Percentiles rank a stretch among this genome's conserved stretches.
phyloP scores from a whole-genome alignment of 2,113 vertebrate species.

The Numenius arquata region DNA sequence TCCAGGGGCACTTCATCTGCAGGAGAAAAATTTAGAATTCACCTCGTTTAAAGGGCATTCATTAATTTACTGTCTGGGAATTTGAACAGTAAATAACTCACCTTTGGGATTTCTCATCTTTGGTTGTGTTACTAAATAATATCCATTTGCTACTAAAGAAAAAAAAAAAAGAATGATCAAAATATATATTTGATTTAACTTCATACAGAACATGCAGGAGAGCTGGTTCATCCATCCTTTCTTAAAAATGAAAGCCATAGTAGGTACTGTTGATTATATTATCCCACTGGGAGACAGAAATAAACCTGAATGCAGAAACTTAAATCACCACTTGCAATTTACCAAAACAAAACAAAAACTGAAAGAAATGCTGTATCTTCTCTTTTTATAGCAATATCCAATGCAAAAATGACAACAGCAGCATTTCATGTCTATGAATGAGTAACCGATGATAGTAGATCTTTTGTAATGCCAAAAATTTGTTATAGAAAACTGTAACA shows the following conservation, averaged over 20 bases:
- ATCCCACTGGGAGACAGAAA: conserved; percentile 66
- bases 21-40: neutral
- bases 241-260: conserved; percentile 17
- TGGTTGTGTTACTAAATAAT: neutral
- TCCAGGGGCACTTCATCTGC: neutral
- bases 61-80: neutral
- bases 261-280: conserved; percentile 54
- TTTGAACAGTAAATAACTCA: neutral
- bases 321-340: conserved; percentile 63
- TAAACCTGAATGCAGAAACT: conserved; percentile 51
- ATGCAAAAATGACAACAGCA: conserved; percentile 47
- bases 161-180: neutral
- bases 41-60: neutral
- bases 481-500: neutral
- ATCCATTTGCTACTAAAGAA: neutral
- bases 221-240: conserved; percentile 24
- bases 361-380: conserved; percentile 26
- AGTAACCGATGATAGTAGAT: neutral
- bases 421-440: conserved; percentile 60
- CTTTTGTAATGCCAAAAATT: neutral
- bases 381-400: conserved; percentile 46
- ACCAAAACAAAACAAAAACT: conserved; percentile 63
- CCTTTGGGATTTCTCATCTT: neutral
- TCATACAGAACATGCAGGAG: neutral
- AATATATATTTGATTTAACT: conserved; percentile 30